These are phyloP conservation scores for Ardeotis arabs DNA, from an alignment of 2,113 vertebrate species.

Conservation along the genomic window DNA sequence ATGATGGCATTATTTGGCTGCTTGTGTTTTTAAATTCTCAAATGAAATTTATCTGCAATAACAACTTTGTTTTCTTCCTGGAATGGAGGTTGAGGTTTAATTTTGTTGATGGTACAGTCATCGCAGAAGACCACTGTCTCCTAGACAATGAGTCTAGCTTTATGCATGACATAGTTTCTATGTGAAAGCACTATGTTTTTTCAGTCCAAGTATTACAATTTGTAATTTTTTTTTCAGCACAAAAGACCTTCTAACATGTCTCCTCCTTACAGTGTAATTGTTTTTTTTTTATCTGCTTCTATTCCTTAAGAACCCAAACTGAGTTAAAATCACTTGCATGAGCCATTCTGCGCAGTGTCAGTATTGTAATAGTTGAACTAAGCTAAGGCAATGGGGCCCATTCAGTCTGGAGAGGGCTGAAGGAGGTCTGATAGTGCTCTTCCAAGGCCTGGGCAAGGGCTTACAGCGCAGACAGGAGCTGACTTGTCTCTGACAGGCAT, in stretches of 20 bases:
- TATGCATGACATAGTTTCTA: not conserved
- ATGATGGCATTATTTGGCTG: not conserved
- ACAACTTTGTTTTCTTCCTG: slow-evolving; percentile 27
- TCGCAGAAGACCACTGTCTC: slow-evolving; percentile 15
- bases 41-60: slow-evolving; percentile 20
- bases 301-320: not conserved
- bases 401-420: not conserved
- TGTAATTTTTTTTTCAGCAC: not conserved
- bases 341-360: not conserved
- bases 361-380: accelerated
- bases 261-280: not conserved
- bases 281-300: not conserved
- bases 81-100: slow-evolving; percentile 16
- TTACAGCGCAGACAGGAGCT: not conserved
- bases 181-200: not conserved
- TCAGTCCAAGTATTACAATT: not conserved
- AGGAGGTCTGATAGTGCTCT: not conserved
- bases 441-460: accelerated
- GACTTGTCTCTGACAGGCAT: not conserved
- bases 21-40: not conserved
- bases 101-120: not conserved
- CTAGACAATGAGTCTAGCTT: not conserved
- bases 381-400: not conserved
- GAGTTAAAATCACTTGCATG: not conserved
- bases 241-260: not conserved